Conservation (phyloP, 2,888 invertebrate species). For the Opisthograptis luteolata region DNA sequence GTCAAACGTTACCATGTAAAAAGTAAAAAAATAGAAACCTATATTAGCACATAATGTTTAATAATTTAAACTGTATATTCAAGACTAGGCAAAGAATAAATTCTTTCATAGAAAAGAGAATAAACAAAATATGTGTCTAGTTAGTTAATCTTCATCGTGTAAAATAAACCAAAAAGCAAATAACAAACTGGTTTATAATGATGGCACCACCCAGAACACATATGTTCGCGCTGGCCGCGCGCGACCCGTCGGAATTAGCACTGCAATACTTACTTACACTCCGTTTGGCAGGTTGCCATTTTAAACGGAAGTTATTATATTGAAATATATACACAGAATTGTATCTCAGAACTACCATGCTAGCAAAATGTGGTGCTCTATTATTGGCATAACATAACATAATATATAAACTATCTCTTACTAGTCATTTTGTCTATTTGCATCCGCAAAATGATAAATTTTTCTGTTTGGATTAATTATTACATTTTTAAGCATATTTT, state of each 20-base stretch:
- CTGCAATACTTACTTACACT: constrained; percentile 35
- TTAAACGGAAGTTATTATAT: constrained; percentile 40
- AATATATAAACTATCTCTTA: constrained; percentile 29
- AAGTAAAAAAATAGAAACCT: no score
- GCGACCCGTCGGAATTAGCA: constrained; percentile 22
- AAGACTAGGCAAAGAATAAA: no score
- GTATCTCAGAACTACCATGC: constrained; percentile 38
- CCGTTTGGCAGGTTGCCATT: constrained; percentile 37
- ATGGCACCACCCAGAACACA: constrained; percentile 3
- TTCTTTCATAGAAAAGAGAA: no score
- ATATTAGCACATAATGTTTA: no score
- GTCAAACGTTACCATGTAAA: no score
- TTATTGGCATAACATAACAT: constrained; percentile 30
- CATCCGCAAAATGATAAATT: not conserved
- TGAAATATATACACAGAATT: constrained; percentile 39
- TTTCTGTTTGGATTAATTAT: not conserved
- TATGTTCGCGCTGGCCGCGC: constrained; percentile 6
- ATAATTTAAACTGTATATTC: no score
- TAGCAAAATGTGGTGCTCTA: constrained; percentile 35
- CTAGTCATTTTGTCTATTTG: constrained; percentile 26
- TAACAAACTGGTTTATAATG: constrained; percentile 15
- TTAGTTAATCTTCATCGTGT: not conserved
- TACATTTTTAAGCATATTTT: no score
- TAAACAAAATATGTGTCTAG: not conserved
- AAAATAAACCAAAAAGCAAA: not conserved